Evolutionary conservation across 2,888 invertebrate genomes (phyloP).

Genomic region (Apotomis capreana): DNA sequence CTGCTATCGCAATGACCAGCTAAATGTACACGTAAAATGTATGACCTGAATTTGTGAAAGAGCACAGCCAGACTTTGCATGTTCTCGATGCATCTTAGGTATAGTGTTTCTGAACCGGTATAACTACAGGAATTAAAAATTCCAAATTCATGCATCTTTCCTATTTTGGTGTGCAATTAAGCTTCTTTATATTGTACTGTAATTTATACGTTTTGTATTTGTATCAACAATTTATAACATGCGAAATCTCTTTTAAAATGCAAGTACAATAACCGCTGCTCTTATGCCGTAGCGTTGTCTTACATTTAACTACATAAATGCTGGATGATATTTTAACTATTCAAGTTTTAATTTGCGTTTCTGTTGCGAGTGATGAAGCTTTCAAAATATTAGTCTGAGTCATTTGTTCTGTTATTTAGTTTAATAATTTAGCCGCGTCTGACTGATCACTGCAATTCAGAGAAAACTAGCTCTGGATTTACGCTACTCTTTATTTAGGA

Average conservation of each 20-base stretch:
- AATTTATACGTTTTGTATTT: no score
- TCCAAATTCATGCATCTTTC: no score
- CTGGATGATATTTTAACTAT: conserved; percentile 15
- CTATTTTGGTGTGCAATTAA: no score
- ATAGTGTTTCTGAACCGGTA: no score
- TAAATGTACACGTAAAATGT: no score
- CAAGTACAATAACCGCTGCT: neutral
- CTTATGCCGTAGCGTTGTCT: neutral
- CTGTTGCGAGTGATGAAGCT: neutral
- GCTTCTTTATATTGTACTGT: no score
- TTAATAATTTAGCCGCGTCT: neutral
- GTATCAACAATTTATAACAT: no score
- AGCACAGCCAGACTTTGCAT: no score
- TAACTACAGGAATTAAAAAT: no score
- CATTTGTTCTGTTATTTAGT: conserved; percentile 10
- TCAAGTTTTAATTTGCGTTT: conserved; percentile 5
- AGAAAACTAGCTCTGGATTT: neutral
- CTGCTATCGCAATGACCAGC: no score
- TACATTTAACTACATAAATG: conserved; percentile 1
- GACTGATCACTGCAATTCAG: neutral
- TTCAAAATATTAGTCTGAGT: conserved; percentile 9
- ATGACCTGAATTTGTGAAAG: no score
- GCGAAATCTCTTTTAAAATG: neutral
- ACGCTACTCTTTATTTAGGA: neutral
- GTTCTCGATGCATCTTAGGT: no score